Evolutionary conservation across 2,113 vertebrate species (phyloP).

Genomic region (Tragulus kanchil): DNA sequence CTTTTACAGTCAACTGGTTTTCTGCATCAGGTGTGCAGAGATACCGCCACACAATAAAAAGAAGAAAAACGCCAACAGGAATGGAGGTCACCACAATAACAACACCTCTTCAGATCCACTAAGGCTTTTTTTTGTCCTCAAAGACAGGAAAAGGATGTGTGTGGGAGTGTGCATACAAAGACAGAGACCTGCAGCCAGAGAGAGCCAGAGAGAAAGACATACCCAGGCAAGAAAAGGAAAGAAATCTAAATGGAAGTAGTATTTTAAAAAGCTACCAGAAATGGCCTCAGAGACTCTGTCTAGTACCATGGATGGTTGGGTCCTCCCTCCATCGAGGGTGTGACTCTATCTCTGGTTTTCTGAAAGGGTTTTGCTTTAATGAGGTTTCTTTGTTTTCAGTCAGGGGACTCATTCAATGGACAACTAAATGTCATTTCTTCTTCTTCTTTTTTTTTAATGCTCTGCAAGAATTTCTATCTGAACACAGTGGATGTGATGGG

Average conservation of each 20-base stretch:
- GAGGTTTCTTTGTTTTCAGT: not conserved
- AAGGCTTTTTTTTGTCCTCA: not conserved
- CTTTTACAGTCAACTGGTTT: not conserved
- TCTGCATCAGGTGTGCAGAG: not conserved
- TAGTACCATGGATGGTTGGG: not conserved
- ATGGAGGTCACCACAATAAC: fast-evolving
- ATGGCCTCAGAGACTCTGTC: not conserved
- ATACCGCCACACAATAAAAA: not conserved
- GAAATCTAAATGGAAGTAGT: not conserved
- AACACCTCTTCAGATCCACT: not conserved
- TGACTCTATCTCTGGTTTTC: not conserved
- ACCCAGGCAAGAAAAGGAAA: not conserved
- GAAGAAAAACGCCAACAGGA: not conserved
- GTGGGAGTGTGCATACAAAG: not conserved
- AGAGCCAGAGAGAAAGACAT: not conserved
- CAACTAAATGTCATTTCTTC: not conserved
- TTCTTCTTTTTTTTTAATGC: not conserved
- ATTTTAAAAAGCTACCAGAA: not conserved
- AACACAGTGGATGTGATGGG: not conserved
- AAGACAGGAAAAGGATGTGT: not conserved
- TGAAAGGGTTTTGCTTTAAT: not conserved
- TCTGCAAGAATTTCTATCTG: not conserved
- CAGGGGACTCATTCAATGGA: not conserved
- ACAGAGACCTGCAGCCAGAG: not conserved
- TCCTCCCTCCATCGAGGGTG: not conserved